Evolutionary conservation across 2,113 vertebrate species (phyloP).

Genomic region (Craseonycteris thonglongyai): DNA sequence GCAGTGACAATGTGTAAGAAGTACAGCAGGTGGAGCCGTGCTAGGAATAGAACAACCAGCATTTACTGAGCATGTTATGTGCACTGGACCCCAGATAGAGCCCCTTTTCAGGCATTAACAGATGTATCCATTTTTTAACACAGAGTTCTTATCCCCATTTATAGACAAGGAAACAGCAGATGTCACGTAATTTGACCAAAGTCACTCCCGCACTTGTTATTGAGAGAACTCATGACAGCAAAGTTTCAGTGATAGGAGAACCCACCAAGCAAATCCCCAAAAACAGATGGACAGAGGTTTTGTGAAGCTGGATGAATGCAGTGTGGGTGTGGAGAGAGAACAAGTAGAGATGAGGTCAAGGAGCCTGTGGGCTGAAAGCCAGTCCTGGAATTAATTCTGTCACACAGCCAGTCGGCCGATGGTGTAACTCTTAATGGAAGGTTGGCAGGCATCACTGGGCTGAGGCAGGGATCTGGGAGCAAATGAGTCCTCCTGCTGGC

Average conservation of each 20-base stretch:
- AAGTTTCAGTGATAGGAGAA: background rate
- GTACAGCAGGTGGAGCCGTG: background rate
- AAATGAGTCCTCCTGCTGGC: background rate
- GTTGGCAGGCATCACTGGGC: slow-evolving; percentile 6
- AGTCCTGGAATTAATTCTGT: slow-evolving; percentile 23
- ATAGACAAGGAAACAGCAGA: background rate
- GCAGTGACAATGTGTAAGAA: background rate
- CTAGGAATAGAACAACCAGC: background rate
- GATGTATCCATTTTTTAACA: background rate
- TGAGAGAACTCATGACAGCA: background rate
- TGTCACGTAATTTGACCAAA: background rate
- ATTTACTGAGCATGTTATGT: background rate
- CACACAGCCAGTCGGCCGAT: background rate
- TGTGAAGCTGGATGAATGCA: background rate
- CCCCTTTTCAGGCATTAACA: background rate
- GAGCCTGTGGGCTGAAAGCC: slow-evolving; percentile 29
- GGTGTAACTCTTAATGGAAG: slow-evolving; percentile 53
- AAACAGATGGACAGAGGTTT: slow-evolving; percentile 4
- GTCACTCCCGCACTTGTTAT: background rate
- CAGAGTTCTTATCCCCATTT: background rate
- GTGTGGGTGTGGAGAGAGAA: background rate
- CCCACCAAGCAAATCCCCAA: background rate
- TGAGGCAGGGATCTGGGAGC: background rate
- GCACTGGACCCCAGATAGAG: background rate
- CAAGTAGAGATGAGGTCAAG: slow-evolving; percentile 39